A percentile compares a stretch with the other conserved stretches of the same genome.
Evolutionary conservation across 1,140 invertebrate genomes (phyloP).

Genomic region (Druon quercuslanigerum): DNA sequence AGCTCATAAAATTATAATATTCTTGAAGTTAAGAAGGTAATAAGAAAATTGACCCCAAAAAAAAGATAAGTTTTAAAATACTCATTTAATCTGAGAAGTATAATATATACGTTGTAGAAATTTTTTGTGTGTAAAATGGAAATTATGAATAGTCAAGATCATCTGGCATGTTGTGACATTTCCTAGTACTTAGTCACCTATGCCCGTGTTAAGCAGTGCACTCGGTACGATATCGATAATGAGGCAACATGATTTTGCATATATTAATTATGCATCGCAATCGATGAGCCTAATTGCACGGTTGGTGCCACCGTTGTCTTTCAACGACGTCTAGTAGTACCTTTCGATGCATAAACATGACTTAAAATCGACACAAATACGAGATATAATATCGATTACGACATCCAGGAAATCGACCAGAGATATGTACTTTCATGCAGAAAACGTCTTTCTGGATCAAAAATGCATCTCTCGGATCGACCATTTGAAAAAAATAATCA

Average conservation of each 20-base stretch:
- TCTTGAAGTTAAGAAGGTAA: too few species aligned
- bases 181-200: background rate
- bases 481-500: background rate
- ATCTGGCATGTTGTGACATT: too few species aligned
- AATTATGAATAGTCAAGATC: too few species aligned
- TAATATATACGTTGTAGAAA: too few species aligned
- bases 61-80: too few species aligned
- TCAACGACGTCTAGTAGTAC: background rate
- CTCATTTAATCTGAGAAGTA: too few species aligned
- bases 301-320: background rate
- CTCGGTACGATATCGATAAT: conserved; percentile 5
- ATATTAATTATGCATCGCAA: conserved; percentile 29
- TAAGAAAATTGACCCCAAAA: too few species aligned
- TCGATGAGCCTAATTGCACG: conserved; percentile 21
- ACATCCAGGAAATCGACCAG: conserved; percentile 1
- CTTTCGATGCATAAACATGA: conserved; percentile 12
- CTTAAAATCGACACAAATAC: conserved; percentile 1
- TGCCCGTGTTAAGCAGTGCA: background rate
- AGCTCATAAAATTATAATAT: too few species aligned
- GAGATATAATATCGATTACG: background rate
- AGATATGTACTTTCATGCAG: background rate
- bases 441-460: conserved; percentile 1
- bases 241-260: conserved; percentile 6
- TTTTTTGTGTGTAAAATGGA: too few species aligned
- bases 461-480: background rate